Evolutionary conservation across 2,797 vertebrate genomes (phyloP), one percentile per base, ranked within the genome.

Genomic region (Eulemur rubriventer): DNA sequence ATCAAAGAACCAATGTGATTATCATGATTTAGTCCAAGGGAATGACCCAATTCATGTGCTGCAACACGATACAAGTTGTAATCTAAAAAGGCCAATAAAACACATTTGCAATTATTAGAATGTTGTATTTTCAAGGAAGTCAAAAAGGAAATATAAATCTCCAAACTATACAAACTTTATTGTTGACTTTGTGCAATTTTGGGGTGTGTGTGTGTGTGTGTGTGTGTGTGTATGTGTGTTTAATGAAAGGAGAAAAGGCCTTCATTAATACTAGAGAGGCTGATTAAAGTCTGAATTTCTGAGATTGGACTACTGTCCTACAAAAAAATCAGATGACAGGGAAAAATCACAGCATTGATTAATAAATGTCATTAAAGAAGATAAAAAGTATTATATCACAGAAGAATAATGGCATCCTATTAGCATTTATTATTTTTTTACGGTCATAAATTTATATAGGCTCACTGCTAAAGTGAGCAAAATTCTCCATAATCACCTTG

Each of bases 1-100:
- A 99, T 99, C 84, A 99, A 94, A 28, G 98, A 98, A 14, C 97
- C 98, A 4, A 91, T 91, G 65, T 98, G 97, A 55, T 70, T 90
- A 57, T 98, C 99, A 97, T 98, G 98, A 18, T 48, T 95, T 69
- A 99, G 97, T 38, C 98, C 98, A 57, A 99, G 89, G n/a, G 98
- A 98, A 94, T 99, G 98, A 22, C 98, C 99, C 84, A 98, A 98
- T 72, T 99, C 99, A 95, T 98, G 98, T 43, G 98, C 98, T 72
- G 98, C 98, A 83, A 99, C 98, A 95, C 97, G 97, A 95, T 99
- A 98, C 63, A 99, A 46, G 57, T 98, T 98, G 0, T 89, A 97
- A 16, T 97, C 98, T 99, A 95, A 72, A 97, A 96, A 30, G 8
- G 96, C 8, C 46, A 52, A 86, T 46, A 35, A 79, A 63, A 35